Evolutionary conservation across 2,797 vertebrate genomes (phyloP), one percentile per base, ranked within the genome.

Genomic region (Eurystomus glaucurus): DNA sequence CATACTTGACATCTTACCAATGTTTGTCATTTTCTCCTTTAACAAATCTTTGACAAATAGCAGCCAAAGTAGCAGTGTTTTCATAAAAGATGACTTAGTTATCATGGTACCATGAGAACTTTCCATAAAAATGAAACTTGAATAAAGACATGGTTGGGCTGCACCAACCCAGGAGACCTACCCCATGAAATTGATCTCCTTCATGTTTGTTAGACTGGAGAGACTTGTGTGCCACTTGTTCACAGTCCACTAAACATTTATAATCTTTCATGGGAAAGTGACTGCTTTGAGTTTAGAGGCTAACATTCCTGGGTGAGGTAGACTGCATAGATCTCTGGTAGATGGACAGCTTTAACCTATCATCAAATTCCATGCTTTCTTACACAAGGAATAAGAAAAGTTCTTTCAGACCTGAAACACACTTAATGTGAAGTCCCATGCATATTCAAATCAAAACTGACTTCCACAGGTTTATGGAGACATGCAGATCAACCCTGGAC

Each of bases 11-110:
- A 91, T 48, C 64, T 82, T 91, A 71, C 35, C 65, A 81, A 18
- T 33, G 87, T 83, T 96, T 96, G 65, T 74, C 21, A 33, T 54
- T 90, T 94, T 94, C 74, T 93, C 83, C 81, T 92, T 82, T 46
- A 84, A 93, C 26, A 87, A 85, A 66, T 72, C 81, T 28, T 81
- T 88, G 81, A 69, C 68, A 94, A 94, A 93, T 3, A 76, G 39
- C 22, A 94, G 70, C 26, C 60, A 75, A 87, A 88, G 85, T 37
- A 89, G 28, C 45, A 69, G 50, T 55, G 16, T 93, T 89, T 85
- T 88, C 69, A 85, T 78, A 85, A 87, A 81, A 71, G 39, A 35
- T 65, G 14, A 46, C 20, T 91, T 62, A 64, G 60, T 89, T 89
- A 88, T 84, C 28, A 6, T 21, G 26, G 39, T 33, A 64, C 21